These are phyloP conservation scores for Caenorhabditis drosophilae DNA, from an alignment of 2,888 invertebrate species.

Conservation along the genomic window DNA sequence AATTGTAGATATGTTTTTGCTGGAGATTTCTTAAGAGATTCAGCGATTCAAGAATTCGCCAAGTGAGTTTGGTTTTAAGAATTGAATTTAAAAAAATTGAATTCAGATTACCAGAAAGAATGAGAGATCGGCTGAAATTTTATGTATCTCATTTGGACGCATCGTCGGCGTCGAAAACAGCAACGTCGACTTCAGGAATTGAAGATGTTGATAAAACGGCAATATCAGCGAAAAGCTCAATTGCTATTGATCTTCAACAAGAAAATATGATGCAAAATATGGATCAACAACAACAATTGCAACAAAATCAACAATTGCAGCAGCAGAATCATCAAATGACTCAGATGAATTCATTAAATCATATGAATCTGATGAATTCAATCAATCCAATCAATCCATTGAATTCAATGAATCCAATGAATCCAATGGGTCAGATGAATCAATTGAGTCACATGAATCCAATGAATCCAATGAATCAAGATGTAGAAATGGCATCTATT, in stretches of 20 bases:
- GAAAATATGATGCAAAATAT: too few relatives aligned
- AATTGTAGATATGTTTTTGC: constrained; percentile 73
- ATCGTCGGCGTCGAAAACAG: not conserved
- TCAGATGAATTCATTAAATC: not conserved
- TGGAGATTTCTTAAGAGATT: constrained; percentile 69
- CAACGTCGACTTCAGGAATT: too few relatives aligned
- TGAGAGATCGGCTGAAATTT: constrained; percentile 38
- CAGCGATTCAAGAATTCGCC: constrained; percentile 30
- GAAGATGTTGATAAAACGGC: not conserved
- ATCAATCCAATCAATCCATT: too few relatives aligned
- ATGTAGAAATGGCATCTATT: constrained; percentile 1
- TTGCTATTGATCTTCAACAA: constrained; percentile 3
- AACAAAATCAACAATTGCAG: not conserved
- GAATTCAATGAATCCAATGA: too few relatives aligned
- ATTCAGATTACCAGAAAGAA: constrained; percentile 22
- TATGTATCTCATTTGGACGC: constrained; percentile 27
- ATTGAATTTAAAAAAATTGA: not conserved
- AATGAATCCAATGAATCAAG: too few relatives aligned
- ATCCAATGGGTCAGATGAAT: too few relatives aligned
- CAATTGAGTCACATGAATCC: too few relatives aligned
- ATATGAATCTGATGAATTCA: too few relatives aligned
- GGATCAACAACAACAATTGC: too few relatives aligned
- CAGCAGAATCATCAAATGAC: not conserved
- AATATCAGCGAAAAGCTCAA: constrained; percentile 3
- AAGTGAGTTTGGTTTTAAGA: constrained; percentile 10